phyloP scores from a whole-genome alignment of 1,140 invertebrate genomes.

The Sipha flava region DNA sequence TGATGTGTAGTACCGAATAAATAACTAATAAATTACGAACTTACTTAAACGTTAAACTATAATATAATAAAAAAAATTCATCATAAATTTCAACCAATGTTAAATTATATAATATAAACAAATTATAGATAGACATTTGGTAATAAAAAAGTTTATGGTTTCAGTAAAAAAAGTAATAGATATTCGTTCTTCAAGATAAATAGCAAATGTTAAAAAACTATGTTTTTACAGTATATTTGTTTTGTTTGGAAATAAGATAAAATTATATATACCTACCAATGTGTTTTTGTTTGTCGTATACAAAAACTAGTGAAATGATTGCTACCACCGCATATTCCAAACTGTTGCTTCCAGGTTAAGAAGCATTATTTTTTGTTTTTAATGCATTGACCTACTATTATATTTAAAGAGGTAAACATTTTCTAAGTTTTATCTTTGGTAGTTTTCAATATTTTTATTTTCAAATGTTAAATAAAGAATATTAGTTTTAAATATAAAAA shows the following conservation, averaged over 20 bases:
- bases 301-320: no score
- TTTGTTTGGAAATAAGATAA: not conserved
- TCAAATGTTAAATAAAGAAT: not conserved
- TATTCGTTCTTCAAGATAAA: not conserved
- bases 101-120: no score
- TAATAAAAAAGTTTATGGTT: not conserved
- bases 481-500: not conserved
- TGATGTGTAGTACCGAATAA: no score
- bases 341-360: not conserved
- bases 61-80: no score
- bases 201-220: not conserved
- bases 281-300: not conserved
- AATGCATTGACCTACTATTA: constrained; percentile 1
- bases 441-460: not conserved
- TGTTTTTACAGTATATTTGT: not conserved
- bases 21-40: no score
- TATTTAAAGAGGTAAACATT: not conserved
- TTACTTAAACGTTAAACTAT: no score
- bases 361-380: not conserved
- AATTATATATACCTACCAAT: not conserved
- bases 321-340: not conserved
- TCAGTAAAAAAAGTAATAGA: not conserved
- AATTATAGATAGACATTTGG: no score
- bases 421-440: not conserved
- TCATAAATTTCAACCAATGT: no score